A percentile compares a stretch with the other conserved stretches of the same genome.
Conservation (phyloP, 2,113 vertebrate species). For the Lontra canadensis region DNA sequence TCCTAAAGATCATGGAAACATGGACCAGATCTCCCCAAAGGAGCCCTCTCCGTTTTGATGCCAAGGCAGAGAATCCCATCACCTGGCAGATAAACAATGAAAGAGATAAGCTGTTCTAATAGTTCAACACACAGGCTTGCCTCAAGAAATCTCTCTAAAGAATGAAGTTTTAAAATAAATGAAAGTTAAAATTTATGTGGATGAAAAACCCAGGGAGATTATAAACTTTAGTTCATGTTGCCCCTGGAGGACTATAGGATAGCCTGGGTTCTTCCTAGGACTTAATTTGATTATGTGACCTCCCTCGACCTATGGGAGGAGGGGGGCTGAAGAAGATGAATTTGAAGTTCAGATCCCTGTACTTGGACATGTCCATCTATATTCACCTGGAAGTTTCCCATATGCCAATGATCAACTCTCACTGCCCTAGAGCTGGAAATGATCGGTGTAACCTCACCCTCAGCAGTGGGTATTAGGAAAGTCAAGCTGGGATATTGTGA, state of each 20-base stretch:
- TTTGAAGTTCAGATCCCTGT: neutral
- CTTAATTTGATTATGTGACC: neutral
- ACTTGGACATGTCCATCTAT: neutral
- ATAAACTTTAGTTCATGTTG: neutral
- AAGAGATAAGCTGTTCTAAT: neutral
- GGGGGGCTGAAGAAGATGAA: neutral
- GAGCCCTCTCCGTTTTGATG: neutral
- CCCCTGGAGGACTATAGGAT: neutral
- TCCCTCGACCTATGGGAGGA: neutral
- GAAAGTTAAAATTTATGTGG: neutral
- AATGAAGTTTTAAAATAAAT: slow-evolving; percentile 3
- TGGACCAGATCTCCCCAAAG: neutral
- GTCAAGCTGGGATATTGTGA: neutral
- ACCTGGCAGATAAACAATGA: neutral
- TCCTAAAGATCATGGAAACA: neutral
- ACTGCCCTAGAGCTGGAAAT: neutral
- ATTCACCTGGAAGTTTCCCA: neutral
- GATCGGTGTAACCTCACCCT: neutral
- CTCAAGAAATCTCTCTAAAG: neutral
- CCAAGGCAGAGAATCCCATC: neutral
- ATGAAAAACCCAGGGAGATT: neutral
- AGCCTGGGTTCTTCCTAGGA: neutral
- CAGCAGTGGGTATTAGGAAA: neutral
- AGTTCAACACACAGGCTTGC: neutral
- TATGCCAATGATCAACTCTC: neutral